phyloP scores from a whole-genome alignment of 1,140 invertebrate genomes.

The Marisa cornuarietis region DNA sequence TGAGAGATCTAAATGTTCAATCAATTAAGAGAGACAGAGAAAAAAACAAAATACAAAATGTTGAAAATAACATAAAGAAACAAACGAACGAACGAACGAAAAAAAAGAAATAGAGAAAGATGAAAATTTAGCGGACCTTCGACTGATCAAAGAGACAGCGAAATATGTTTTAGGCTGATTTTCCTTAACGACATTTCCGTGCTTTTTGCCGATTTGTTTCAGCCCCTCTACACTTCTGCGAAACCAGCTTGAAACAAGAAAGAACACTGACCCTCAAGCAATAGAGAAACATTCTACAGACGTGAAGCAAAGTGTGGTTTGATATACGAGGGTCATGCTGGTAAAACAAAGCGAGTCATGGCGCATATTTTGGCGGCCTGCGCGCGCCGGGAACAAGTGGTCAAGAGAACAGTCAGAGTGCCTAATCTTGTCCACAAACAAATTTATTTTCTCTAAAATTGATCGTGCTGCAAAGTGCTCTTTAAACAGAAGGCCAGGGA shows the following conservation, averaged over 20 bases:
- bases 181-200: no score
- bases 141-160: neutral
- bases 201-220: neutral
- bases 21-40: constrained; percentile 7
- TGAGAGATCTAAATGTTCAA: neutral
- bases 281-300: neutral
- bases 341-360: no score
- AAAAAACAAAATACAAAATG: neutral
- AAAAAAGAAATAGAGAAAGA: constrained; percentile 15
- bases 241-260: neutral
- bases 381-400: neutral
- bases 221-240: neutral
- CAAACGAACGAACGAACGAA: constrained; percentile 1
- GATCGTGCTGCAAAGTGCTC: constrained; percentile 9
- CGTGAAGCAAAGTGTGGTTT: no score
- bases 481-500: constrained; percentile 2
- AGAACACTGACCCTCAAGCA: neutral
- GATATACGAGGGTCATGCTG: no score
- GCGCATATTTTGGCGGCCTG: no score
- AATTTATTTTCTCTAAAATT: constrained; percentile 15
- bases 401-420: neutral
- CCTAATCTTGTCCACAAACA: constrained; percentile 13
- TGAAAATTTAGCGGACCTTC: neutral
- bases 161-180: neutral
- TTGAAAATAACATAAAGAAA: constrained; percentile 6